Percentiles rank a stretch among this genome's conserved stretches.
Evolutionary conservation across 2,113 vertebrate genomes (phyloP).

Genomic region (Haemorhous mexicanus): DNA sequence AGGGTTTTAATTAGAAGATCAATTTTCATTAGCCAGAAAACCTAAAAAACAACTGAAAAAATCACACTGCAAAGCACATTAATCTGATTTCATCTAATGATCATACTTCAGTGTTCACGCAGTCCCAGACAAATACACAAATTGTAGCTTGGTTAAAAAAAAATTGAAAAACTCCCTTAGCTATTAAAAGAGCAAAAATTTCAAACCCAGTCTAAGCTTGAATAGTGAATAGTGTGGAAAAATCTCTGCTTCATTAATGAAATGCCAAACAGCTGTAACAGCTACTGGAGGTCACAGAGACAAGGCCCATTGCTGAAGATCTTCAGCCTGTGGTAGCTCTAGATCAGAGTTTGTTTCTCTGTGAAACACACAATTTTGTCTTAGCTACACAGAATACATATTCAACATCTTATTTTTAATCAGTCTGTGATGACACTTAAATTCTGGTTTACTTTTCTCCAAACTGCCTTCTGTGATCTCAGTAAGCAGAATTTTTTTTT

Average conservation of each 20-base stretch:
- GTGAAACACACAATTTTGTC: not conserved
- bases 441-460: constrained; percentile 1
- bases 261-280: not conserved
- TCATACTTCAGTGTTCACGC: not conserved
- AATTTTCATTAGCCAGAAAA: not conserved
- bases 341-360: not conserved
- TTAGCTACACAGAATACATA: constrained; percentile 4
- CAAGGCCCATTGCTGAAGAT: not conserved
- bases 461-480: constrained; percentile 1
- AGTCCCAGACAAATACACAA: not conserved
- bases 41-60: not conserved
- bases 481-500: not conserved
- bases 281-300: not conserved
- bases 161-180: not conserved
- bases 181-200: not conserved
- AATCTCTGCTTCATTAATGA: not conserved
- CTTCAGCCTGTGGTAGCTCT: not conserved
- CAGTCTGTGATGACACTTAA: not conserved
- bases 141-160: not conserved
- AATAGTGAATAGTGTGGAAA: not conserved
- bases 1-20: not conserved
- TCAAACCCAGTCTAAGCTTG: not conserved
- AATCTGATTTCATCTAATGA: not conserved
- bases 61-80: not conserved
- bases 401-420: constrained; percentile 8